Percentiles rank a stretch among this genome's conserved stretches.
phyloP scores from a whole-genome alignment of 2,888 invertebrate species.

The Encarsia formosa region DNA sequence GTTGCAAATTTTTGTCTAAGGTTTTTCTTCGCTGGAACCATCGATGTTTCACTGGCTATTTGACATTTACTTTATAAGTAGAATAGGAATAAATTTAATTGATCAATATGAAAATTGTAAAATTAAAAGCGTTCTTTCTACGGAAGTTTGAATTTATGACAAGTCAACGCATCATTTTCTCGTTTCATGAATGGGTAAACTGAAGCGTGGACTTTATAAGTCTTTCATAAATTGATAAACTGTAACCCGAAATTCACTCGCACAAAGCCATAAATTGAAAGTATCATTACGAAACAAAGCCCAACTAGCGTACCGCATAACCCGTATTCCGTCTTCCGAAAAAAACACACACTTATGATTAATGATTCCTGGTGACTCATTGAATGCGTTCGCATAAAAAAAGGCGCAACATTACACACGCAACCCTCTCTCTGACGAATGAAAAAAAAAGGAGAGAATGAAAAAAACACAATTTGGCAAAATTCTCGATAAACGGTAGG shows the following conservation, averaged over 20 bases:
- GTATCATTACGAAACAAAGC: slow-evolving; percentile 6
- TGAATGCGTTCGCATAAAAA: slow-evolving; percentile 4
- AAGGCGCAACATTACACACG: slow-evolving; percentile 1
- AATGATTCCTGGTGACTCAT: slow-evolving; percentile 24
- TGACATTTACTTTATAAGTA: no score
- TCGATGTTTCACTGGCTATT: no score
- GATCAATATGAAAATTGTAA: no score
- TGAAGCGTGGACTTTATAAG: no score
- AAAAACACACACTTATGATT: slow-evolving; percentile 15
- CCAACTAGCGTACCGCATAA: not conserved
- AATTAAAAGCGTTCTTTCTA: no score
- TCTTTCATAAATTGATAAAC: not conserved
- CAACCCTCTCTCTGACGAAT: slow-evolving; percentile 27
- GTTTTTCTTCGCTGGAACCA: no score
- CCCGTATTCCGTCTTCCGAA: slow-evolving; percentile 6
- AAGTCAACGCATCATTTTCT: no score
- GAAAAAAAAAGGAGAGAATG: no score
- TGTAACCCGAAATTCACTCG: not conserved
- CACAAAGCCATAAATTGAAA: slow-evolving; percentile 7
- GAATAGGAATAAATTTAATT: no score
- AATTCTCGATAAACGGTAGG: slow-evolving; percentile 28
- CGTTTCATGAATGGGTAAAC: no score
- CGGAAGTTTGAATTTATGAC: no score
- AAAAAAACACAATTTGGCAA: slow-evolving; percentile 25
- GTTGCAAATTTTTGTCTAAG: no score